phyloP scores from a whole-genome alignment of 2,797 vertebrate species.

The Betta splendens region DNA sequence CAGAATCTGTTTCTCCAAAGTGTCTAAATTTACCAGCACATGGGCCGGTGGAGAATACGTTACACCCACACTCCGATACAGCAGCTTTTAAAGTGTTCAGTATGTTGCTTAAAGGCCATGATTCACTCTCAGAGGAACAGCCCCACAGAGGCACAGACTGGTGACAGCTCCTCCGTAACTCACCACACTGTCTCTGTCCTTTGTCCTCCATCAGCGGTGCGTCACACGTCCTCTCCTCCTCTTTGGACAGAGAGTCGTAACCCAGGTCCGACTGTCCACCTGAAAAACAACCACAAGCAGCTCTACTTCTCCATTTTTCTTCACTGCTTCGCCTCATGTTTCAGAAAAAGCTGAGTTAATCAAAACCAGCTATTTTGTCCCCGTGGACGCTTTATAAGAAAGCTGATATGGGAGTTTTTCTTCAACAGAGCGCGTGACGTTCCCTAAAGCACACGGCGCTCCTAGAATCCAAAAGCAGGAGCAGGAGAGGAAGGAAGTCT shows the following conservation, averaged over 20 bases:
- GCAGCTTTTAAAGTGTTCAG: conserved; percentile 43
- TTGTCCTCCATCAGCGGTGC: conserved; percentile 83
- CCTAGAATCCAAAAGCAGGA: conserved; percentile 63
- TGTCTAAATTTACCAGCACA: conserved; percentile 56
- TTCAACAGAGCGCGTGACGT: conserved; percentile 34
- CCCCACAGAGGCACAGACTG: conserved; percentile 30
- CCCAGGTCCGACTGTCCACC: conserved; percentile 92
- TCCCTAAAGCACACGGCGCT: conserved; percentile 34
- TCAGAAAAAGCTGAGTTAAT: conserved; percentile 17
- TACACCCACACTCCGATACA: conserved; percentile 51
- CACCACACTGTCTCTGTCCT: conserved; percentile 84
- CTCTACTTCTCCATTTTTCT: conserved; percentile 11
- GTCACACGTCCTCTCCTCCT: conserved; percentile 87
- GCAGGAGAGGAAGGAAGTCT: conserved; percentile 19
- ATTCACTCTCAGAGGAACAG: conserved; percentile 35
- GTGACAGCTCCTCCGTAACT: conserved; percentile 50
- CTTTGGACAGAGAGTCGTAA: conserved; percentile 91
- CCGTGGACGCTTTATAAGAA: conserved; percentile 34
- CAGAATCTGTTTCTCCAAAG: conserved; percentile 35
- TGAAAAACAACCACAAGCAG: conserved; percentile 61
- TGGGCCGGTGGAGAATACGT: conserved; percentile 15
- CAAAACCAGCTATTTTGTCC: conserved; percentile 10
- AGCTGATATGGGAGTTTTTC: conserved; percentile 50
- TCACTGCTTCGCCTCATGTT: conserved; percentile 12
- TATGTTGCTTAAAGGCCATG: conserved; percentile 29